phyloP scores from a whole-genome alignment of 2,797 vertebrate species.

The Amblyopsis hoosieri region DNA sequence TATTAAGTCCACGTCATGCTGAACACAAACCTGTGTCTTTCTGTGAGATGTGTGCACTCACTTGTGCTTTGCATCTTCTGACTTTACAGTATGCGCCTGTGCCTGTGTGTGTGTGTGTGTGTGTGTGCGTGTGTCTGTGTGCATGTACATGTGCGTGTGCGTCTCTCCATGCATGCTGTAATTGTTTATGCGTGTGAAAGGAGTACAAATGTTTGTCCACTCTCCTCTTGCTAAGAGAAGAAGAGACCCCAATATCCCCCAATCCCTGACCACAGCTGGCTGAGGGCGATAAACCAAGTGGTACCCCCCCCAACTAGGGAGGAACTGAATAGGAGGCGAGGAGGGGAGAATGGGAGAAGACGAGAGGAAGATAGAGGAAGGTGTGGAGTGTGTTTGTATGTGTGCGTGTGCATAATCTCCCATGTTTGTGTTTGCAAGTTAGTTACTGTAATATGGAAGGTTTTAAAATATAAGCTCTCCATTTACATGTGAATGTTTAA shows the following conservation, averaged over 20 bases:
- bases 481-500: no score
- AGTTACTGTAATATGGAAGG: no score
- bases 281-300: conserved; percentile 66
- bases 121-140: conserved; percentile 4
- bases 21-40: conserved; percentile 22
- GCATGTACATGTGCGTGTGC: neutral
- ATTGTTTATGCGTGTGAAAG: conserved; percentile 32
- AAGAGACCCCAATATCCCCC: conserved; percentile 53
- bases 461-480: no score
- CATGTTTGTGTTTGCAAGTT: no score
- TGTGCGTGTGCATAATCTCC: no score
- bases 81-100: neutral
- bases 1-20: no score
- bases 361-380: conserved; percentile 13
- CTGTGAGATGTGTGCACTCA: neutral
- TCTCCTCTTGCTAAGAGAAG: conserved; percentile 51
- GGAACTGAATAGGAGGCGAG: conserved; percentile 51
- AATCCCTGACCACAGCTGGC: conserved; percentile 63
- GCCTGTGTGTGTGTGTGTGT: conserved; percentile 22
- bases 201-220: conserved; percentile 55
- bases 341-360: conserved; percentile 38
- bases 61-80: neutral
- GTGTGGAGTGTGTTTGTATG: conserved; percentile 3
- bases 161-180: conserved; percentile 17
- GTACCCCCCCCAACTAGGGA: conserved; percentile 29